Evolutionary conservation across 2,797 vertebrate genomes (phyloP).

Genomic region (Sitta carolinensis): DNA sequence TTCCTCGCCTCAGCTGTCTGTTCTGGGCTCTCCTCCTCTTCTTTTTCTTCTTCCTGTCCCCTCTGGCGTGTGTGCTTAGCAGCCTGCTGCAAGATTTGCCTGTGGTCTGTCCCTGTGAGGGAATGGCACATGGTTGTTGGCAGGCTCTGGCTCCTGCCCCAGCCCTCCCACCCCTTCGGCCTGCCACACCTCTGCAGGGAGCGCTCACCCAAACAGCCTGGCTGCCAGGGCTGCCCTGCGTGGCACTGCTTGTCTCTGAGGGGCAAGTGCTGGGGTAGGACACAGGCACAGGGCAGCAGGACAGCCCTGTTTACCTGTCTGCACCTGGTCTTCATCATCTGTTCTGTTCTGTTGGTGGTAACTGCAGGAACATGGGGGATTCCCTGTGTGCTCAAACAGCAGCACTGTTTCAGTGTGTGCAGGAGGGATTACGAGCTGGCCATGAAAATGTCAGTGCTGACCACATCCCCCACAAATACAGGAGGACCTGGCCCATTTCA

Average conservation of each 20-base stretch:
- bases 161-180: no score
- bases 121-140: accelerated
- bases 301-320: background rate
- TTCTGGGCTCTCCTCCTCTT: background rate
- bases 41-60: background rate
- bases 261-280: no score
- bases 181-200: background rate
- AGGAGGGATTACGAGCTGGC: background rate
- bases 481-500: background rate
- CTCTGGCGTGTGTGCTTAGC: accelerated
- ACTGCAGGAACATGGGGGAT: accelerated
- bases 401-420: no score
- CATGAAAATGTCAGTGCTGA: background rate
- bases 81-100: background rate
- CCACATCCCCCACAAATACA: background rate
- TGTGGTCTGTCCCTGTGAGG: background rate
- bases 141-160: background rate
- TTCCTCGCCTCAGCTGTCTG: accelerated
- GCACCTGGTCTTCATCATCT: background rate
- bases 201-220: background rate
- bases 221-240: background rate
- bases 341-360: no score
- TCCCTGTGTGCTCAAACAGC: background rate
- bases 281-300: background rate
- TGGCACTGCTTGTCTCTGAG: background rate